Conservation (phyloP, 64 coral and sea anemone species). For the Montipora capricornis region DNA sequence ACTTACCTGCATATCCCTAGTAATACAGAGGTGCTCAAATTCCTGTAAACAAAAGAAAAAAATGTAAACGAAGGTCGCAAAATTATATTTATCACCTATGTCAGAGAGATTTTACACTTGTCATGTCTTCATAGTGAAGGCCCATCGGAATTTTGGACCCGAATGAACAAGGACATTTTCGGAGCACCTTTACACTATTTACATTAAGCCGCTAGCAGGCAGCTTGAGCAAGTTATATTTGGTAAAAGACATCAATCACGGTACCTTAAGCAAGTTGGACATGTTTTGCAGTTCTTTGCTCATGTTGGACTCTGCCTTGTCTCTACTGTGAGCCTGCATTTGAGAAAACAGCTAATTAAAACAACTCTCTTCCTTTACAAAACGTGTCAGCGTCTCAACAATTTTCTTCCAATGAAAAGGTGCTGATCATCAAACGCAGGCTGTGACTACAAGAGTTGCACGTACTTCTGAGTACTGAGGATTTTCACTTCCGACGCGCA, state of each 20-base stretch:
- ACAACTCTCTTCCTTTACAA: too few species aligned
- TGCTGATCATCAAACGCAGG: too few species aligned
- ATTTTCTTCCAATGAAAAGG: too few species aligned
- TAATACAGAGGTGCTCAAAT: conserved; percentile 62
- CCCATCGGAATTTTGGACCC: too few species aligned
- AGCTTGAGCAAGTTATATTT: too few species aligned
- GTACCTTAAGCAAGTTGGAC: conserved; percentile 71
- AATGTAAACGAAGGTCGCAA: neutral
- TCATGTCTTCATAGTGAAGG: neutral
- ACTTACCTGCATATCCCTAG: conserved; percentile 72
- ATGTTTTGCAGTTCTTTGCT: conserved; percentile 80
- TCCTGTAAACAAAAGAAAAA: conserved; percentile 29
- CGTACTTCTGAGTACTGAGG: too few species aligned
- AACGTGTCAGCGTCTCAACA: too few species aligned
- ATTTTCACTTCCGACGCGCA: too few species aligned
- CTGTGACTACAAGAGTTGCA: too few species aligned
- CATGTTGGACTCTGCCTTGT: conserved; percentile 73
- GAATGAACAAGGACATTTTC: too few species aligned
- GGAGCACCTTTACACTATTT: too few species aligned
- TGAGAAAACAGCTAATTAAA: neutral
- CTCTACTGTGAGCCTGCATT: conserved; percentile 76
- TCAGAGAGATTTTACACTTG: neutral
- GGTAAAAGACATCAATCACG: neutral
- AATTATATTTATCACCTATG: neutral
- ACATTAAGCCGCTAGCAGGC: too few species aligned